These are phyloP conservation scores for Hirundo rustica DNA, from an alignment of 2,797 vertebrate genomes.

Conservation along the genomic window DNA sequence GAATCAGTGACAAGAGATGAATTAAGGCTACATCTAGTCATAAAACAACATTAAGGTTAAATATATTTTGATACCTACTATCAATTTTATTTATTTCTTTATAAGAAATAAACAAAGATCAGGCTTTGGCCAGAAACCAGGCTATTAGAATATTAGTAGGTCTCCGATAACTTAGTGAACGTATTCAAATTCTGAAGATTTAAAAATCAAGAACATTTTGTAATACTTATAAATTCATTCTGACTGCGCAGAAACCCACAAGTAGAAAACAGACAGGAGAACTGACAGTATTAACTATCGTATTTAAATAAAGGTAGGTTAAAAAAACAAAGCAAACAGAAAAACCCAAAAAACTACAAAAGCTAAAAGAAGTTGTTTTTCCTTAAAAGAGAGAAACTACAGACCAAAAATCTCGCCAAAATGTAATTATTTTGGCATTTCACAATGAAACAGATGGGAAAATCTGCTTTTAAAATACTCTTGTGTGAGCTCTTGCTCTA, in stretches of 20 bases:
- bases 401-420: neutral
- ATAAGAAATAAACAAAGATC: neutral
- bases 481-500: neutral
- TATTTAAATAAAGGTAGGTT: neutral
- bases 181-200: neutral
- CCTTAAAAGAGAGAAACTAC: neutral
- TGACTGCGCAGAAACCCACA: fast-evolving
- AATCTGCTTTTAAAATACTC: neutral
- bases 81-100: neutral
- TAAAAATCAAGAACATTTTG: neutral
- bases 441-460: neutral
- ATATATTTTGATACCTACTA: neutral
- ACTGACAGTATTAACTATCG: neutral
- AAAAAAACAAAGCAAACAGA: neutral
- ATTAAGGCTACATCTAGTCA: neutral
- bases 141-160: neutral
- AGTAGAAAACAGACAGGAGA: neutral
- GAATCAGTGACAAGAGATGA: neutral
- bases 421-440: neutral
- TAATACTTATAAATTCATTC: neutral
- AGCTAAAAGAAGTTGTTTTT: neutral
- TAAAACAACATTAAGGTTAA: neutral
- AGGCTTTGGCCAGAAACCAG: neutral
- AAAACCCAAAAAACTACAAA: neutral
- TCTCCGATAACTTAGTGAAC: neutral